These are phyloP conservation scores for Sander vitreus DNA, from an alignment of 2,113 vertebrate species.

Conservation along the genomic window DNA sequence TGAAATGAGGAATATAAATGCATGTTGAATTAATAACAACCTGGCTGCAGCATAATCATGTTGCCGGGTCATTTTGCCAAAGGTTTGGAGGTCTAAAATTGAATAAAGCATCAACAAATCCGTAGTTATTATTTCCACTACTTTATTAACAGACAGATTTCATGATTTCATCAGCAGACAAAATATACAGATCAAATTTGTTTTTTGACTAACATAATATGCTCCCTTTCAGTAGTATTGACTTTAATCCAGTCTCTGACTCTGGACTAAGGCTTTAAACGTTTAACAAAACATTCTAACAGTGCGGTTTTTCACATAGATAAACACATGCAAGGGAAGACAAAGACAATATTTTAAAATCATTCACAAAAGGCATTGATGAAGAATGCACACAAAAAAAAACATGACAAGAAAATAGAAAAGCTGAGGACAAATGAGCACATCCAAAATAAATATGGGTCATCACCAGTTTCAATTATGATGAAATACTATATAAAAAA, in stretches of 20 bases:
- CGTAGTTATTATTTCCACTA: slow-evolving; percentile 44
- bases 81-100: not conserved
- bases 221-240: slow-evolving; percentile 61
- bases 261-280: slow-evolving; percentile 75
- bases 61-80: not conserved
- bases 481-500: not conserved
- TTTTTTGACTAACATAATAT: slow-evolving; percentile 68
- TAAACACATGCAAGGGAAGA: slow-evolving; percentile 85
- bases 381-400: not conserved
- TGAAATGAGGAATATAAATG: not conserved
- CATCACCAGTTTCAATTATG: slow-evolving; percentile 6
- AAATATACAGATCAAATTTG: slow-evolving; percentile 87
- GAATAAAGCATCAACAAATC: not conserved
- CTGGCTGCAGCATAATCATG: not conserved
- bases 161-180: slow-evolving; percentile 83
- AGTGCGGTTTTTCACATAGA: slow-evolving; percentile 53
- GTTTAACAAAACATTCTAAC: slow-evolving; percentile 73
- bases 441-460: slow-evolving; percentile 11
- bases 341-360: slow-evolving; percentile 50
- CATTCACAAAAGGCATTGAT: slow-evolving; percentile 34
- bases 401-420: not conserved
- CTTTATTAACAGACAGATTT: slow-evolving; percentile 82
- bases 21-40: too few species aligned
- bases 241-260: slow-evolving; percentile 71
- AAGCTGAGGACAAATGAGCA: slow-evolving; percentile 4